phyloP scores from a whole-genome alignment of 2,797 vertebrate species.

The Anabacerthia variegaticeps region DNA sequence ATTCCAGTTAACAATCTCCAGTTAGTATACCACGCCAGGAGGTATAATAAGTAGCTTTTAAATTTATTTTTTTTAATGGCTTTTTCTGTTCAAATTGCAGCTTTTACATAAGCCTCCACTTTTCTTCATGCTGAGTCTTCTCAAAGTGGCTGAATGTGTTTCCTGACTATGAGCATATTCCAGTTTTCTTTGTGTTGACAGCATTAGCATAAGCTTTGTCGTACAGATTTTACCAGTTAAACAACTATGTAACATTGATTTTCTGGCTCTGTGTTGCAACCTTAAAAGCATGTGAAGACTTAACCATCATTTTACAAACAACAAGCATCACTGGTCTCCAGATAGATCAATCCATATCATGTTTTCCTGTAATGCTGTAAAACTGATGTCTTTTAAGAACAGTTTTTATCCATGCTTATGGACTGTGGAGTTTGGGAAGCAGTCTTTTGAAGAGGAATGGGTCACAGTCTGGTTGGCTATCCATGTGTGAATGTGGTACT shows the following conservation, averaged over 20 bases:
- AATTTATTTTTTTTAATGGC: background rate
- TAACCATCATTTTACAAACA: background rate
- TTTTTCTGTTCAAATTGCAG: background rate
- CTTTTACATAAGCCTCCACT: background rate
- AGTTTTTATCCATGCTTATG: background rate
- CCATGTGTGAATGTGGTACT: background rate
- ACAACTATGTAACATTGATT: background rate
- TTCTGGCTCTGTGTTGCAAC: background rate
- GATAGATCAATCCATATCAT: background rate
- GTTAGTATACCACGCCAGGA: background rate
- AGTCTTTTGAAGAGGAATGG: background rate
- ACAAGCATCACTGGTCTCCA: background rate
- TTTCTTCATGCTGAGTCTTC: background rate
- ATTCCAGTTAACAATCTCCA: background rate
- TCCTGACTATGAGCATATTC: background rate
- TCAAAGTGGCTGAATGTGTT: background rate
- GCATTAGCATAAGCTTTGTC: background rate
- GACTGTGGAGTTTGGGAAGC: background rate
- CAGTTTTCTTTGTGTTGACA: background rate
- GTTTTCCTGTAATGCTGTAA: background rate
- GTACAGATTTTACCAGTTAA: background rate
- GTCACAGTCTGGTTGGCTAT: background rate
- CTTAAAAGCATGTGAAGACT: background rate
- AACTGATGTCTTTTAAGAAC: background rate
- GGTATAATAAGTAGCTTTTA: background rate